Evolutionary conservation across 2,113 vertebrate genomes (phyloP), one percentile per base, ranked within the genome.

Genomic region (Zosterops hypoxanthus): DNA sequence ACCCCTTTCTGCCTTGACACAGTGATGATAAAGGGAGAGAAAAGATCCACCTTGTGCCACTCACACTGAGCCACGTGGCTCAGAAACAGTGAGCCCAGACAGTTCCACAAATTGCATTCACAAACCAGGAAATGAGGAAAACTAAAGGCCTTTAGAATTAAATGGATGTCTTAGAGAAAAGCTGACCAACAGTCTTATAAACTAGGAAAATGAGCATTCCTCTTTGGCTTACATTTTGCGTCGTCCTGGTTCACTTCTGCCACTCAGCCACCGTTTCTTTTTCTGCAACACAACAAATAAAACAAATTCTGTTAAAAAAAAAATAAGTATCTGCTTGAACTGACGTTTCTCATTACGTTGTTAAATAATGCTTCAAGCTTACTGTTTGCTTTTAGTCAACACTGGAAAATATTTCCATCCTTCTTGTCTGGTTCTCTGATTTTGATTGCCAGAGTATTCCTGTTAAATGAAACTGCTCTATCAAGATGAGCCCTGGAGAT

Each of bases 211-310:
- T 6, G 6, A 81, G 13, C 15, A 49, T 36, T 63, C 44, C 41
- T 61, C 60, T 60, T 44, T 29, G 28, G 64, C 94, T 97, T 96
- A 97, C 98, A 69, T 87, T 90, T 77, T 69, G 47, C 1, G 9
- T 46, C 8, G 36, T 86, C 86, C 55, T 24, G 9, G 42, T 46
- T 75, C 41, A 8, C 50, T 61, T 9, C 52, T 31, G 57, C 26
- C 46, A 39, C 26, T 71, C 49, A 4, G 50, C 17, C 89, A 66
- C 44, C 13, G 2, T 53, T 85, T 76, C 50, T 71, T 49, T 39
- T 64, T 47, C 97, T 98, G 84, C 28, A 97, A 97, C 34, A 94
- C 47, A 91, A 91, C 6, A 42, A 96, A 82, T 16, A 80, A 86
- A 49, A 86, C 4, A 68, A 84, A 59, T 17, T 69, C 11, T 49